Conservation (phyloP, 2,113 vertebrate genomes). For the Paedocypris sp. region DNA sequence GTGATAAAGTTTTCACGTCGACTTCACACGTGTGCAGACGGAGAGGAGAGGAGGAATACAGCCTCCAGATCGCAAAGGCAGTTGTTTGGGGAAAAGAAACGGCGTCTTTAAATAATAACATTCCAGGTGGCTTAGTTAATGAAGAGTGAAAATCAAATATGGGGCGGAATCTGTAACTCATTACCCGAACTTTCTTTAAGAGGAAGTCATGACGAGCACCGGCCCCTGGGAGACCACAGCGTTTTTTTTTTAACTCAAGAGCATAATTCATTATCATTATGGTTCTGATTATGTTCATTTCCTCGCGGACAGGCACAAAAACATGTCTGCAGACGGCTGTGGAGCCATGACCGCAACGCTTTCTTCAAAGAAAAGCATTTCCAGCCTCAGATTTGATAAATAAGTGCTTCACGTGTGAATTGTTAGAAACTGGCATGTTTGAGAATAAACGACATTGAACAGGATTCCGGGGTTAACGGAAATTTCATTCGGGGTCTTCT, state of each 20-base stretch:
- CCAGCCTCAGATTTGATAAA: slow-evolving; percentile 9
- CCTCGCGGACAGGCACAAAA: slow-evolving; percentile 22
- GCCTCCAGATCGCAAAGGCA: slow-evolving; percentile 58
- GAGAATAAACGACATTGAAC: slow-evolving; percentile 32
- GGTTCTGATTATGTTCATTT: slow-evolving; percentile 34
- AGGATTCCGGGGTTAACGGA: background rate
- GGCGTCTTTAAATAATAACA: slow-evolving; percentile 67
- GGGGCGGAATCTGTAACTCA: slow-evolving; percentile 65
- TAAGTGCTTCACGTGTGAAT: slow-evolving; percentile 17
- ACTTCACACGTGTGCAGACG: background rate
- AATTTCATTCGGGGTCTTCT: slow-evolving; percentile 20
- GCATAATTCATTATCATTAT: slow-evolving; percentile 32
- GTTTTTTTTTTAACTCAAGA: slow-evolving; percentile 33
- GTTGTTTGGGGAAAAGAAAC: slow-evolving; percentile 67
- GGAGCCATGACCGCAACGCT: slow-evolving; percentile 3
- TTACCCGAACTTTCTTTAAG: slow-evolving; percentile 66
- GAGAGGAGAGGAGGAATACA: slow-evolving; percentile 40
- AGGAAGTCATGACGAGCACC: slow-evolving; percentile 55
- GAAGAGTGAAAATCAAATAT: slow-evolving; percentile 76
- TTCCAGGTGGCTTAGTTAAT: slow-evolving; percentile 75
- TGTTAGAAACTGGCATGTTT: slow-evolving; percentile 25
- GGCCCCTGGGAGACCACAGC: slow-evolving; percentile 47
- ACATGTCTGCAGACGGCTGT: slow-evolving; percentile 24
- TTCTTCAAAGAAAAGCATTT: slow-evolving; percentile 11
- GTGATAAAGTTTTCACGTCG: background rate